Evolutionary conservation across 1,140 invertebrate genomes (phyloP).

Genomic region (Vollenhovia emeryi): DNA sequence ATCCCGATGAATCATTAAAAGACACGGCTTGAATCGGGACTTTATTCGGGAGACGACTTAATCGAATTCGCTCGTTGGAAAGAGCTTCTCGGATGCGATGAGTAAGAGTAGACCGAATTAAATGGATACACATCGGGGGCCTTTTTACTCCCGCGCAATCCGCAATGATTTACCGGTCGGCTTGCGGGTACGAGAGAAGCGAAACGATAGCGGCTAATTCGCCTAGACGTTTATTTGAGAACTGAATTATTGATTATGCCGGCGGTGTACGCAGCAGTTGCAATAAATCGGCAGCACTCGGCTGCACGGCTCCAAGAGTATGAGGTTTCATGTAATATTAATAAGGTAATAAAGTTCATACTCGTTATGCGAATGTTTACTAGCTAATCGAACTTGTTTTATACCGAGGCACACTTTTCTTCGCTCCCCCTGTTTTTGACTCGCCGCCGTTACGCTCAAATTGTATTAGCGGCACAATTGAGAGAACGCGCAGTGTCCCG

Average conservation of each 20-base stretch:
- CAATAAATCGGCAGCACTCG: conserved; percentile 58
- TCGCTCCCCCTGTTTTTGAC: not conserved
- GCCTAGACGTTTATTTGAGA: conserved; percentile 59
- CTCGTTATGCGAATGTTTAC: conserved; percentile 58
- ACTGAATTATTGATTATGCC: conserved; percentile 61
- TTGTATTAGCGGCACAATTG: too few species aligned
- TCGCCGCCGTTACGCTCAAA: not conserved
- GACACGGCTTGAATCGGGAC: not conserved
- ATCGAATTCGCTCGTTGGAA: conserved; percentile 46
- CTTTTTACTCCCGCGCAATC: conserved; percentile 35
- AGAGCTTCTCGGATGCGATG: conserved; percentile 17
- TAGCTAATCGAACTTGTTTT: conserved; percentile 56
- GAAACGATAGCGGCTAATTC: conserved; percentile 54
- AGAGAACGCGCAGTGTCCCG: not conserved
- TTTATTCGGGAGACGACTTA: conserved; percentile 45
- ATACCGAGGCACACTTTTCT: conserved; percentile 33
- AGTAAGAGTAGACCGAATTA: conserved; percentile 48
- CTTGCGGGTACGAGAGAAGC: conserved; percentile 32
- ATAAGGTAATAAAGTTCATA: conserved; percentile 64
- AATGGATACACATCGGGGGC: conserved; percentile 50
- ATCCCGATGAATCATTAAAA: conserved; percentile 8
- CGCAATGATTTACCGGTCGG: conserved; percentile 49
- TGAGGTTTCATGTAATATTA: conserved; percentile 65
- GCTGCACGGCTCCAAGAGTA: conserved; percentile 17
- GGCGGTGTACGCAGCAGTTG: conserved; percentile 44